A percentile compares a stretch with the other conserved stretches of the same genome.
phyloP scores from a whole-genome alignment of 2,888 invertebrate species.

The Eupithecia subfuscata region DNA sequence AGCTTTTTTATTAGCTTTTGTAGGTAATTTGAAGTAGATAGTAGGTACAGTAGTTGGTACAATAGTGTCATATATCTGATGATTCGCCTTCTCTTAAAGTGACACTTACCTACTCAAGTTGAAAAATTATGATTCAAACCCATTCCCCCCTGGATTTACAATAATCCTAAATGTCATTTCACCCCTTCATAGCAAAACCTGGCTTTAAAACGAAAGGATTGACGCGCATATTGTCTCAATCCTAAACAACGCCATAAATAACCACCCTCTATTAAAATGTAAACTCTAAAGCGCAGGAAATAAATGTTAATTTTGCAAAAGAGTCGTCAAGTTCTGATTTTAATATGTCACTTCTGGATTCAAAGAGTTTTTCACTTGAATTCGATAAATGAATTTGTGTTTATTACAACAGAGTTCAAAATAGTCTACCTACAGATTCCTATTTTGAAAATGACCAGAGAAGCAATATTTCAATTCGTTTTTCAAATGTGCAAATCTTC shows the following conservation, averaged over 20 bases:
- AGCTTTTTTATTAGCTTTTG: background rate
- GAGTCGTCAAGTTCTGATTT: slow-evolving; percentile 58
- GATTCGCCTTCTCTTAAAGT: slow-evolving; percentile 7
- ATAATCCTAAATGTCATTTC: slow-evolving; percentile 78
- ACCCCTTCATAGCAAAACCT: slow-evolving; percentile 79
- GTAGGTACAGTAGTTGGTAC: background rate
- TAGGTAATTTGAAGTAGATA: background rate
- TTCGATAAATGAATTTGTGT: slow-evolving; percentile 51
- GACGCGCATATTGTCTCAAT: slow-evolving; percentile 72
- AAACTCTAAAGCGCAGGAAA: slow-evolving; percentile 24
- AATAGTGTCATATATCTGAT: background rate
- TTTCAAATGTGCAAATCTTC: slow-evolving; percentile 47
- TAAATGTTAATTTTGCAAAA: slow-evolving; percentile 31
- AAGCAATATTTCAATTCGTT: slow-evolving; percentile 58
- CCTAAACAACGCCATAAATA: slow-evolving; percentile 53
- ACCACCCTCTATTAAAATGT: slow-evolving; percentile 34
- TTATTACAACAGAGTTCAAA: slow-evolving; percentile 49
- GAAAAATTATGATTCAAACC: slow-evolving; percentile 68
- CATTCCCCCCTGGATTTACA: slow-evolving; percentile 68
- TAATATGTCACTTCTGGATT: slow-evolving; percentile 53
- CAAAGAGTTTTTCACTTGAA: slow-evolving; percentile 51
- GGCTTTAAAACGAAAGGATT: slow-evolving; percentile 78
- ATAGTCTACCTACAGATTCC: slow-evolving; percentile 44
- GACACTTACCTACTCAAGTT: slow-evolving; percentile 62
- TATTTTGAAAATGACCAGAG: slow-evolving; percentile 69